These are phyloP conservation scores for Pachypanchax playfairii DNA, from an alignment of 2,113 vertebrate species.

Conservation along the genomic window DNA sequence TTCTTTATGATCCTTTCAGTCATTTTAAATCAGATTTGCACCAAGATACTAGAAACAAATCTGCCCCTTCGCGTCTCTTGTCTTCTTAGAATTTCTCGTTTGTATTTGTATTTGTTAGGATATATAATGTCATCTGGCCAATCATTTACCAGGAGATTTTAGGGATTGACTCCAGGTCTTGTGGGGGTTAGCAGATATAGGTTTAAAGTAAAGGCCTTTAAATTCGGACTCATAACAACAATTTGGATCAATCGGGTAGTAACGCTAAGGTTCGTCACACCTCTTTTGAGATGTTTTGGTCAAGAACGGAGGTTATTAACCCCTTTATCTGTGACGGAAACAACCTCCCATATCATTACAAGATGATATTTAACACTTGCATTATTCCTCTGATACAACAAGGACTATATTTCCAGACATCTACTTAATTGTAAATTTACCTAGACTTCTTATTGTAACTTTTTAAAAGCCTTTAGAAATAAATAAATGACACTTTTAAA, in stretches of 20 bases:
- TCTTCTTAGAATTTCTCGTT: not conserved
- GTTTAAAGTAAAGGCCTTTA: slow-evolving; percentile 40
- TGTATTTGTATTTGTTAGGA: not conserved
- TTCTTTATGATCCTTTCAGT: slow-evolving; percentile 3
- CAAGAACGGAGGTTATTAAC: slow-evolving; percentile 27
- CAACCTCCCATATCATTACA: not conserved
- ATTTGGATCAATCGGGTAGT: not conserved
- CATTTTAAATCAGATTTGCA: not conserved
- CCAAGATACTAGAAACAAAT: no score
- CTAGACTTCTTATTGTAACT: not conserved
- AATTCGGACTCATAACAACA: slow-evolving; percentile 18
- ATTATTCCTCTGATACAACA: not conserved
- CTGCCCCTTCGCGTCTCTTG: not conserved
- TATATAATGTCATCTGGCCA: slow-evolving; percentile 6
- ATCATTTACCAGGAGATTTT: slow-evolving; percentile 15
- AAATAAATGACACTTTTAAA: no score
- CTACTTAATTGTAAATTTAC: not conserved
- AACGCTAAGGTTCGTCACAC: not conserved
- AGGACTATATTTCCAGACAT: not conserved
- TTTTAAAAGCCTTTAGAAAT: no score
- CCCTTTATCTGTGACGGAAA: slow-evolving; percentile 4
- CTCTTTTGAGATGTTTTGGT: slow-evolving; percentile 19
- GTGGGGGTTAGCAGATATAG: not conserved
- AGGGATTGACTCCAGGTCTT: slow-evolving; percentile 25
- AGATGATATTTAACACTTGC: slow-evolving; percentile 10